Evolutionary conservation across 2,113 vertebrate genomes (phyloP), one percentile per base, ranked within the genome.

Genomic region (Pseudolaguvia tuberculata): DNA sequence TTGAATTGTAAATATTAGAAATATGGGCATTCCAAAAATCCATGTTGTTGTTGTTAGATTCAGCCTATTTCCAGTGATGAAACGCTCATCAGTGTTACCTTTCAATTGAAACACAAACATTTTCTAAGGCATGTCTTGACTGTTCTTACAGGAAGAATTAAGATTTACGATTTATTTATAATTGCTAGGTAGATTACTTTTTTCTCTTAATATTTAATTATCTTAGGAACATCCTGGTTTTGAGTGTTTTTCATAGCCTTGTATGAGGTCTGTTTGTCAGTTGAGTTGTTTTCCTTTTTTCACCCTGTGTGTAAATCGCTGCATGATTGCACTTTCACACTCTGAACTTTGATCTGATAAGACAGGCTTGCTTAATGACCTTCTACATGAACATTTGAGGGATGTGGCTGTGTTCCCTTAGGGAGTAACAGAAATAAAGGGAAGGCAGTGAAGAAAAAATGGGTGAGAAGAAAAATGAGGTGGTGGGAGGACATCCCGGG

Each of bases 281-380:
- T 25, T 11, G 29, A 45, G 5, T 48, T 59, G 55, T 69, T 69
- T 72, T 61, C 35, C 70, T 58, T 42, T 56, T 15, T 29, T 17
- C 18, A 29, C 39, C 42, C 27, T 51, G 39, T 75, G 25, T 23
- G 42, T 69, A 25, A 59, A 69, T 39, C 20, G 42, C 65, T 70
- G 74, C 55, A 42, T 70, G 31, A 48, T 45, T 77, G 57, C 75
- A 77, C 67, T 70, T 77, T 77, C 50, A 47, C 66, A 62, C 48
- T n/a, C 1, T 77, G 58, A 77, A 77, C 66, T 70, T 70, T 77
- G 48, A 70, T 77, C 75, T 63, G 75, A 77, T 70, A 61, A 70
- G 75, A 77, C 75, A 76, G 66, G 66, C 74, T 61, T 51, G 75
- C 67, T 70, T 70, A 56, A 61, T 53, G 51, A n/a, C 21, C 39